phyloP scores from a whole-genome alignment of 2,888 invertebrate genomes.

The Netelia virgata region DNA sequence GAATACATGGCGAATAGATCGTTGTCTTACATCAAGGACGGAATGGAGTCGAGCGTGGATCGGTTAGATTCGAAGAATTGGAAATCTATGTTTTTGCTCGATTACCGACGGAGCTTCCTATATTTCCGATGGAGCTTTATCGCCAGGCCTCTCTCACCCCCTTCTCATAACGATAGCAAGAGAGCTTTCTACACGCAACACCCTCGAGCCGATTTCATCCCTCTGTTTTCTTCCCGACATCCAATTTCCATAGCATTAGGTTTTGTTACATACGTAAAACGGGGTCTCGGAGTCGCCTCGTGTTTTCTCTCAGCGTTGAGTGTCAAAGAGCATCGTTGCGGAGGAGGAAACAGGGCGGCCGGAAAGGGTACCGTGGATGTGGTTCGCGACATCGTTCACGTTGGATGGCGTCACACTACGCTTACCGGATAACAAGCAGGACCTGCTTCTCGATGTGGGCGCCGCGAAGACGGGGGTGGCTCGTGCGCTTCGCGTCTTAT shows the following conservation, averaged over 20 bases:
- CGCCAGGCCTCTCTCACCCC: not conserved
- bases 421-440: constrained; percentile 51
- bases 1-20: too few species aligned
- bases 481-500: constrained; percentile 26
- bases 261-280: constrained; percentile 75
- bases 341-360: not conserved
- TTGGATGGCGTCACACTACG: constrained; percentile 64
- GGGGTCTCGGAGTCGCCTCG: constrained; percentile 67
- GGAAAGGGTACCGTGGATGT: constrained; percentile 24
- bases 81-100: too few species aligned
- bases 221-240: constrained; percentile 80
- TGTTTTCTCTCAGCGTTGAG: constrained; percentile 64
- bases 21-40: too few species aligned
- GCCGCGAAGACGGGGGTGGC: not conserved
- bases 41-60: too few species aligned
- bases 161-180: not conserved
- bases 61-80: too few species aligned
- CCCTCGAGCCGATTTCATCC: constrained; percentile 70
- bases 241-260: constrained; percentile 84
- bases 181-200: constrained; percentile 8
- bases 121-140: too few species aligned
- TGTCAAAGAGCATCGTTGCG: constrained; percentile 65
- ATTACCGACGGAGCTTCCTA: too few species aligned
- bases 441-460: constrained; percentile 7
- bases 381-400: constrained; percentile 6